Percentiles rank a stretch among this genome's conserved stretches.
These are phyloP conservation scores for Tetanocera ferruginea DNA, from an alignment of 2,888 invertebrate genomes.

Conservation along the genomic window DNA sequence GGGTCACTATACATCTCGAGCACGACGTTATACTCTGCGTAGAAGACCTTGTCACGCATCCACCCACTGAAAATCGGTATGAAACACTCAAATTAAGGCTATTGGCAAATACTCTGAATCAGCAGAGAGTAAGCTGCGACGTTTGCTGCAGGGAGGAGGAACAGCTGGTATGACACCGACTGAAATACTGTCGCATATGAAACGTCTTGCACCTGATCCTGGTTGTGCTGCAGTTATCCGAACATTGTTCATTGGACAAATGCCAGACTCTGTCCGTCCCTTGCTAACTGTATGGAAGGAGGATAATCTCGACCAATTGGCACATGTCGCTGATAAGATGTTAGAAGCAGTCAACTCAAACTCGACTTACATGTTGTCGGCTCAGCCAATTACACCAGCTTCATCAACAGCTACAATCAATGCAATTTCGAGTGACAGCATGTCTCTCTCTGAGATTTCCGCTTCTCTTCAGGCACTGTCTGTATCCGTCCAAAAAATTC, in stretches of 20 bases:
- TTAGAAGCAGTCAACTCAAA: conserved; percentile 9
- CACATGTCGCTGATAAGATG: conserved; percentile 43
- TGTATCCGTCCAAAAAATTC: too few relatives aligned
- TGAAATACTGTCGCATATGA: too few relatives aligned
- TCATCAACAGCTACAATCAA: background rate
- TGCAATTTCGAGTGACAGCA: too few relatives aligned
- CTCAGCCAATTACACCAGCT: background rate
- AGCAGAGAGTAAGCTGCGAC: conserved; percentile 43
- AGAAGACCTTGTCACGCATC: conserved; percentile 38
- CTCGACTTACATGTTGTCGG: background rate
- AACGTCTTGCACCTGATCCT: too few relatives aligned
- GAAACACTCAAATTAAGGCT: conserved; percentile 25
- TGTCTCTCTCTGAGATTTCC: too few relatives aligned
- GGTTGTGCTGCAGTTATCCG: too few relatives aligned
- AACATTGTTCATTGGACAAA: too few relatives aligned
- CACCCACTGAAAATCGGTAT: conserved; percentile 27
- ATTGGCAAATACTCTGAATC: conserved; percentile 39
- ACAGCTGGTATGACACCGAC: conserved; percentile 42
- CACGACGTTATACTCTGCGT: conserved; percentile 30
- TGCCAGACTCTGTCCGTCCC: conserved; percentile 42
- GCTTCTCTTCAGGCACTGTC: too few relatives aligned
- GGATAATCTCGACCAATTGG: conserved; percentile 40
- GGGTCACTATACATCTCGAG: too few relatives aligned
- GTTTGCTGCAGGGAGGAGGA: conserved; percentile 42
- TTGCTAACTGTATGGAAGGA: conserved; percentile 38